Evolutionary conservation across 2,888 invertebrate species (phyloP).

Genomic region (Drosophila nigricruria): DNA sequence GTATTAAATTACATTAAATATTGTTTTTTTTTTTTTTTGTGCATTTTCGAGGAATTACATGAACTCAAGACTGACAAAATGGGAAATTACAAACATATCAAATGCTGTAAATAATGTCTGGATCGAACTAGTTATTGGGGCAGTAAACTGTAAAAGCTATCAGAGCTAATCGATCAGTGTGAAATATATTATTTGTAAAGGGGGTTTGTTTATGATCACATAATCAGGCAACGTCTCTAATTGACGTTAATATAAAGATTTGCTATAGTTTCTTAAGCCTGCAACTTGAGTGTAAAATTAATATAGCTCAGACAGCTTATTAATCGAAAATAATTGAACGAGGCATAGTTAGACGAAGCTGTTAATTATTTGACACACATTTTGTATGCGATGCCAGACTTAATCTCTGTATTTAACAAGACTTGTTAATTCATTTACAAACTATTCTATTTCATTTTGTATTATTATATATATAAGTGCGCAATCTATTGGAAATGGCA

Average conservation of each 20-base stretch:
- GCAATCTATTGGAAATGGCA: no score
- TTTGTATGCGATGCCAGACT: background rate
- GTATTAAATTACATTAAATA: background rate
- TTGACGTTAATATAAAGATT: background rate
- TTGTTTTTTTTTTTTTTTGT: no score
- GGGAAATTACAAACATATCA: background rate
- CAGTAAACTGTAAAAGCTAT: slow-evolving; percentile 17
- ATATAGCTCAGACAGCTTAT: background rate
- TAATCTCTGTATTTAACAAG: background rate
- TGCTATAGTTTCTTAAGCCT: background rate
- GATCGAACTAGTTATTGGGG: slow-evolving; percentile 29
- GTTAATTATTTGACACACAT: slow-evolving; percentile 4
- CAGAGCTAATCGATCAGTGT: slow-evolving; percentile 8
- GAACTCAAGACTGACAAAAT: background rate
- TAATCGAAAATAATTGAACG: background rate
- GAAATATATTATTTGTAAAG: slow-evolving; percentile 6
- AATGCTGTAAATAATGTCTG: slow-evolving; percentile 3
- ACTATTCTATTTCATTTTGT: background rate
- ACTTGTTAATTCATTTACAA: slow-evolving; percentile 3
- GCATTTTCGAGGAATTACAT: background rate
- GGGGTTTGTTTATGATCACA: slow-evolving; percentile 1
- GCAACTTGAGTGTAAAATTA: background rate
- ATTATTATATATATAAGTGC: no score
- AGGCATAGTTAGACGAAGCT: background rate
- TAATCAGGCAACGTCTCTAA: slow-evolving; percentile 2